phyloP scores from a whole-genome alignment of 2,113 vertebrate species.

The Corynorhinus townsendii region DNA sequence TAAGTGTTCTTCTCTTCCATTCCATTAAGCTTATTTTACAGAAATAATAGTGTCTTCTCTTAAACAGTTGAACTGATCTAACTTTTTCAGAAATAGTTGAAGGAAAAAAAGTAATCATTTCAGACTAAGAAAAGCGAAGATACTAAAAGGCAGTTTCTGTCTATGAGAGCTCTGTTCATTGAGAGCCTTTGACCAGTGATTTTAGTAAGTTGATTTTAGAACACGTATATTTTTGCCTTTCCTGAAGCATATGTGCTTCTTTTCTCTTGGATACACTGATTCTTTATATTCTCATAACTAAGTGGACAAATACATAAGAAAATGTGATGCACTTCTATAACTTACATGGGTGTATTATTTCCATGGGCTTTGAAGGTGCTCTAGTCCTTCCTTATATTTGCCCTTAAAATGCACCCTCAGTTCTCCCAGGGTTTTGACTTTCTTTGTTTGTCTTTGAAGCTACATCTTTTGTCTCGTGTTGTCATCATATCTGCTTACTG shows the following conservation, averaged over 20 bases:
- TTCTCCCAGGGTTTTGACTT: slow-evolving; percentile 11
- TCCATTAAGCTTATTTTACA: background rate
- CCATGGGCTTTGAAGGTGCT: background rate
- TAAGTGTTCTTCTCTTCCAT: slow-evolving; percentile 22
- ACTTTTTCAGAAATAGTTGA: background rate
- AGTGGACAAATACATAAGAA: background rate
- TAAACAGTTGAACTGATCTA: background rate
- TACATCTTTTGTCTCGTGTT: slow-evolving; percentile 60
- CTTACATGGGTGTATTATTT: background rate
- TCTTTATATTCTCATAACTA: background rate
- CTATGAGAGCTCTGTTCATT: background rate
- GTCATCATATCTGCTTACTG: slow-evolving; percentile 69
- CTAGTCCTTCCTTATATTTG: background rate
- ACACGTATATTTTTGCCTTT: background rate
- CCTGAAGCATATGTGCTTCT: background rate
- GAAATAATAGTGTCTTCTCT: slow-evolving; percentile 1
- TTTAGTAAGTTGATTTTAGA: slow-evolving; percentile 11
- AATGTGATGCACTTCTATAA: background rate
- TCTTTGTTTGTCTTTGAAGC: slow-evolving; percentile 57
- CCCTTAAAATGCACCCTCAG: background rate
- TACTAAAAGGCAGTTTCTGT: background rate
- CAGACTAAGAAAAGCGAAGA: background rate
- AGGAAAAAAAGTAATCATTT: slow-evolving; percentile 11
- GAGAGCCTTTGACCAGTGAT: background rate
- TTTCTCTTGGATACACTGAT: background rate